These are phyloP conservation scores for Metopolophium dirhodum DNA, from an alignment of 1,140 invertebrate species.

Conservation along the genomic window DNA sequence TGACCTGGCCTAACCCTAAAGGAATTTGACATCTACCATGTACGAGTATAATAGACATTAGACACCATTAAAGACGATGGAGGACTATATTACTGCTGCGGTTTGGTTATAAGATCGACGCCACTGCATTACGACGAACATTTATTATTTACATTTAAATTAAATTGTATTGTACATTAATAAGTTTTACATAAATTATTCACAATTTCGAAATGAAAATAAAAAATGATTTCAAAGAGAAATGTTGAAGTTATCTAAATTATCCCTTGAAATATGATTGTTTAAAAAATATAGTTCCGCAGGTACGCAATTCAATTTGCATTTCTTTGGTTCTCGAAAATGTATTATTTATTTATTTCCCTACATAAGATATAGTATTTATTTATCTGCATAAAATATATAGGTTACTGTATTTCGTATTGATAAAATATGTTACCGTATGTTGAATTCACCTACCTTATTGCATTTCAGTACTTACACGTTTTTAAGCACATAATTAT, in stretches of 20 bases:
- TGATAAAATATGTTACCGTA: neutral
- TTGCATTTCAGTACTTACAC: too few species aligned
- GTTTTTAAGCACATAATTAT: too few species aligned
- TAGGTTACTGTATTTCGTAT: neutral
- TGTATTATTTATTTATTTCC: neutral
- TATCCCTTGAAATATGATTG: neutral
- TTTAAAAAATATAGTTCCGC: neutral
- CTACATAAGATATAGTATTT: neutral
- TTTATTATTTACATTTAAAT: conserved; percentile 18
- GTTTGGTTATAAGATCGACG: neutral
- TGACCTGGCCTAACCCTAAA: neutral
- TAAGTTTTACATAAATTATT: neutral
- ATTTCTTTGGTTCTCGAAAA: neutral
- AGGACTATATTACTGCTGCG: neutral
- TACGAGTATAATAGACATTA: neutral
- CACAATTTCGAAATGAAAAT: neutral
- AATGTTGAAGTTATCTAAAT: neutral
- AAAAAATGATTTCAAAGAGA: neutral
- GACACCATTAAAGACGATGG: neutral
- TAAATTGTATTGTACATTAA: neutral
- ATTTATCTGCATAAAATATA: too few species aligned
- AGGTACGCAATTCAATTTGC: neutral
- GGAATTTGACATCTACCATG: neutral
- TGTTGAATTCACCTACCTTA: too few species aligned
- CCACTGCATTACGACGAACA: neutral